Conservation (phyloP, 2,888 invertebrate genomes). For the Ophion ellenae region DNA sequence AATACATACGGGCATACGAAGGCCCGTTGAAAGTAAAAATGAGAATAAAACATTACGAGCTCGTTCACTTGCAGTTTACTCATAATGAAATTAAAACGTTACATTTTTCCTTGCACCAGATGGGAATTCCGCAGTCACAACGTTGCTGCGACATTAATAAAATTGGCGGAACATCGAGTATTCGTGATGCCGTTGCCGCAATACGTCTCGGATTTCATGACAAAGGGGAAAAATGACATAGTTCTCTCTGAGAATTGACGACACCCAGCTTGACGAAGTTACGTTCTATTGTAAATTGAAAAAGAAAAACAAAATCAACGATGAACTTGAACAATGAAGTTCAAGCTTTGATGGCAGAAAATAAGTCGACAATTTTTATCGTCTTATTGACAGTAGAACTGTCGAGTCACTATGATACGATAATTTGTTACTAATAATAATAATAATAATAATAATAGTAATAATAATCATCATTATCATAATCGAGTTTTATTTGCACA, state of each 20-base stretch:
- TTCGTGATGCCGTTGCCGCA: slow-evolving; percentile 75
- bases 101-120: slow-evolving; percentile 64
- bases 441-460: too few species aligned
- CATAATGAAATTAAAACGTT: neutral
- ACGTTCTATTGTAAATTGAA: neutral
- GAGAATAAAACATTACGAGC: neutral
- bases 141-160: slow-evolving; percentile 71
- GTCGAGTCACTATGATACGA: slow-evolving; percentile 18
- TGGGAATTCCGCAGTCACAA: slow-evolving; percentile 78
- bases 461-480: too few species aligned
- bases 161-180: slow-evolving; percentile 72
- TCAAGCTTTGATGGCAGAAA: neutral
- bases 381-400: slow-evolving; percentile 40
- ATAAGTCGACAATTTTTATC: neutral
- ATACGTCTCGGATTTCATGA: slow-evolving; percentile 76
- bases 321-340: neutral
- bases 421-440: neutral
- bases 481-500: too few species aligned
- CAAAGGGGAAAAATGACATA: slow-evolving; percentile 74
- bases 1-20: too few species aligned
- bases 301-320: neutral
- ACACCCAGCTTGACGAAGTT: neutral
- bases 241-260: slow-evolving; percentile 60
- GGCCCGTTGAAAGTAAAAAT: neutral
- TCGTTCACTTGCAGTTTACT: neutral